These are phyloP conservation scores for Rachycentron canadum DNA, from an alignment of 2,797 vertebrate species.

Conservation along the genomic window DNA sequence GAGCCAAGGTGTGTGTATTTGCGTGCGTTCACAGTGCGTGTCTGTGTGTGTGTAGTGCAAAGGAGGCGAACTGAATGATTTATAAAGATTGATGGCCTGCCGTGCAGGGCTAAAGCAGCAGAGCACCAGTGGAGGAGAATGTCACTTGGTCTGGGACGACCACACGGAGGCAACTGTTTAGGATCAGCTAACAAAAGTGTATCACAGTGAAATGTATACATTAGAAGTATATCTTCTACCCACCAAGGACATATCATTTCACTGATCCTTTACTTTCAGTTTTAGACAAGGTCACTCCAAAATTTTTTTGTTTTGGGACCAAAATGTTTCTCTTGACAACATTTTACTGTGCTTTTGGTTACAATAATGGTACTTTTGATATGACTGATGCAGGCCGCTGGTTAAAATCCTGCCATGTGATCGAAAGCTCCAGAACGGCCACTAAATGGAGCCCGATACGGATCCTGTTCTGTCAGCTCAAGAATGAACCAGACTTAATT, in stretches of 20 bases:
- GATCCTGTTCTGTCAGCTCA: neutral
- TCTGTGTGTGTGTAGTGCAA: slow-evolving; percentile 43
- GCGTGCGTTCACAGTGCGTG: slow-evolving; percentile 12
- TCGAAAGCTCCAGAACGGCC: too few species aligned
- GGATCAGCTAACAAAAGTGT: slow-evolving; percentile 44
- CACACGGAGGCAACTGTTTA: slow-evolving; percentile 2
- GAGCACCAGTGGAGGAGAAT: slow-evolving; percentile 54
- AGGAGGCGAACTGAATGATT: slow-evolving; percentile 74
- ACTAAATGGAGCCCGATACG: neutral
- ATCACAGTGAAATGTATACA: slow-evolving; percentile 29
- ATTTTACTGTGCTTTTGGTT: neutral
- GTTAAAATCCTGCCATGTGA: too few species aligned
- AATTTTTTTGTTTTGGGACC: neutral
- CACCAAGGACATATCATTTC: too few species aligned
- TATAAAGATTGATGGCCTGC: slow-evolving; percentile 75
- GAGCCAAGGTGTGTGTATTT: slow-evolving; percentile 32
- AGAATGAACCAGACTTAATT: neutral
- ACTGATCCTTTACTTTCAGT: too few species aligned
- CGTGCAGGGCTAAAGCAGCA: slow-evolving; percentile 49
- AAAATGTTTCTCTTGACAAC: neutral
- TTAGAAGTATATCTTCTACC: neutral
- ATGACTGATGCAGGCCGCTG: neutral
- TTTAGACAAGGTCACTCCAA: too few species aligned
- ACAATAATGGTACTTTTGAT: neutral
- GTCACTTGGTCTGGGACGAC: slow-evolving; percentile 59